Conservation (phyloP, 2,797 vertebrate species). For the Urocyon cinereoargenteus region DNA sequence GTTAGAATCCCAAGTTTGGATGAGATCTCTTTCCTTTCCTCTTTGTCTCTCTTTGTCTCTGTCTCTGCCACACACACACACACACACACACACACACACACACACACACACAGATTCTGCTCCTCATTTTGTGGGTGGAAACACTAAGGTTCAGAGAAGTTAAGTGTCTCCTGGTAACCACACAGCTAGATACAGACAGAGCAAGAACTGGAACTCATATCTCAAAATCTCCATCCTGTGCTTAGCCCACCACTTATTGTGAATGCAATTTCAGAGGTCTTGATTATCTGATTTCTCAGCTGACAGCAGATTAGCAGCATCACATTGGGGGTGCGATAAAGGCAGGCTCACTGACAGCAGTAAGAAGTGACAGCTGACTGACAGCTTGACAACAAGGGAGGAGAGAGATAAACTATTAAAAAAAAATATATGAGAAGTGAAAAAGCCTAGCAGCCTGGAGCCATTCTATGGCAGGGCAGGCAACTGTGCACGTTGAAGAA, state of each 20-base stretch:
- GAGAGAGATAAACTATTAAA: conserved; percentile 62
- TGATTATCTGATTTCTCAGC: conserved; percentile 74
- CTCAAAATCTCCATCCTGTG: conserved; percentile 19
- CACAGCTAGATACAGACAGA: conserved; percentile 3
- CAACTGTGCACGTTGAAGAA: conserved; percentile 7
- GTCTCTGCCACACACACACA: neutral
- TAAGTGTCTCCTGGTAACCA: conserved; percentile 24
- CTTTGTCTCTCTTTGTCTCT: rapidly evolving
- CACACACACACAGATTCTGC: neutral
- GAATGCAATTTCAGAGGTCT: conserved; percentile 68
- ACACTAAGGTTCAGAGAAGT: conserved; percentile 41
- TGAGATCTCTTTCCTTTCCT: neutral
- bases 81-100: neutral
- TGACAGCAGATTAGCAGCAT: conserved; percentile 78
- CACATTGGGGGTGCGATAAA: conserved; percentile 74
- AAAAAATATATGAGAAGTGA: conserved; percentile 73
- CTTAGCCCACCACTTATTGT: conserved; percentile 35
- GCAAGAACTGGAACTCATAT: conserved; percentile 48
- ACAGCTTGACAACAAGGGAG: conserved; percentile 76
- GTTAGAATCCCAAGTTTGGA: neutral
- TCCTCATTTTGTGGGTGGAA: neutral
- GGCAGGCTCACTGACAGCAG: conserved; percentile 72
- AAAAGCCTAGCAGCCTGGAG: conserved; percentile 68
- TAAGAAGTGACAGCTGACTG: conserved; percentile 78
- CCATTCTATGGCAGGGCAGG: conserved; percentile 27